Conservation (phyloP, 1,140 invertebrate genomes). For the Brachionus plicatilis region DNA sequence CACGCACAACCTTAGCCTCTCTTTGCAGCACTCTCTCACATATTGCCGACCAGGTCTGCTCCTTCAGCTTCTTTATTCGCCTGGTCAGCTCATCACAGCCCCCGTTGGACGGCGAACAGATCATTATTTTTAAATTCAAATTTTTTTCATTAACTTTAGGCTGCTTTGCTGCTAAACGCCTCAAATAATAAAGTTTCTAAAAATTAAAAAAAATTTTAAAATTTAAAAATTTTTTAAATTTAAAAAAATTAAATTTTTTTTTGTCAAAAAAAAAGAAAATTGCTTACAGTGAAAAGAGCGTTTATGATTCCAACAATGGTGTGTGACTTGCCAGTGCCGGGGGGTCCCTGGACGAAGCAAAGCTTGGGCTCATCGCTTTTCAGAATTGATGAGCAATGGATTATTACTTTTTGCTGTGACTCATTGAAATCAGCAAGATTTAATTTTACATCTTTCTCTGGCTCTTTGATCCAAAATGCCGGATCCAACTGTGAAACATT, state of each 20-base stretch:
- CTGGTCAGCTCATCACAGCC: conserved; percentile 15
- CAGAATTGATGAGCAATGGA: background rate
- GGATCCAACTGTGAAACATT: background rate
- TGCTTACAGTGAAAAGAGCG: background rate
- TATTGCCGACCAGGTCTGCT: background rate
- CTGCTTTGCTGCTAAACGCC: background rate
- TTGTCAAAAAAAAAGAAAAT: background rate
- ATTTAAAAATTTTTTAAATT: too few species aligned
- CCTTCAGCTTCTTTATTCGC: background rate
- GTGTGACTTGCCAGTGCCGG: conserved; percentile 28
- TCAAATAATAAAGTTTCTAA: background rate
- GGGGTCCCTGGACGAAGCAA: conserved; percentile 12
- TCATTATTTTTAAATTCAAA: background rate
- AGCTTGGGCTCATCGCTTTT: background rate
- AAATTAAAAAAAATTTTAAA: background rate
- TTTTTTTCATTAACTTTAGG: background rate
- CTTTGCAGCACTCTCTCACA: background rate
- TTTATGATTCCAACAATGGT: conserved; percentile 31
- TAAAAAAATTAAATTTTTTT: too few species aligned
- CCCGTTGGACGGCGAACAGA: conserved; percentile 17
- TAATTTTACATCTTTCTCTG: background rate
- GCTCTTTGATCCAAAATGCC: background rate
- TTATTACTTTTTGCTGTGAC: conserved; percentile 16
- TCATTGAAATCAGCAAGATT: background rate
- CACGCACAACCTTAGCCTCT: background rate